Evolutionary conservation across 2,888 invertebrate species (phyloP), one percentile per base, ranked within the genome.

Genomic region (Chirona hameri): DNA sequence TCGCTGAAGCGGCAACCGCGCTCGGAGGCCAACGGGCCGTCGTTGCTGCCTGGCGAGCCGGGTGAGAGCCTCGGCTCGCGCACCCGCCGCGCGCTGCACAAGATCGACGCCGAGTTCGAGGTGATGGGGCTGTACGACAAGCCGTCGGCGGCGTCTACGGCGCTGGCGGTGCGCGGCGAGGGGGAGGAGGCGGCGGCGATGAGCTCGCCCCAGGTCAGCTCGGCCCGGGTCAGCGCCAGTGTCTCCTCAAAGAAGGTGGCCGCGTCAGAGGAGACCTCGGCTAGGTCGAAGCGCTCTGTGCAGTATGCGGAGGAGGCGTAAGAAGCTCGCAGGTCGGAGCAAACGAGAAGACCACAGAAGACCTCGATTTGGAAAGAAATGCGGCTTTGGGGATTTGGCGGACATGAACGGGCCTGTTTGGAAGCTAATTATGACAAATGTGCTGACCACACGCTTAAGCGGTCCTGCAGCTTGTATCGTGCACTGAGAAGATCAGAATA

Each of bases 101-200:
- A 80, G 55, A 52, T 80, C 48, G 80, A 80, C 80, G 55, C 48
- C 27, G 80, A 80, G n/a, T 52, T 80, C 52, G 55, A 52, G 52
- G 52, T 14, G 15, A 48, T 80, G 48, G 80, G 80, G 1, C 15
- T 80, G 27, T 52, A 29, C 18, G 52, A 52, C 7, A 14, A 15
- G 55, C 18, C 27, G 48, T 12, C 46, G 46, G 76, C 7, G 31
- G 76, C 31, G 31, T 18, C 24, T 2, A 1, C 65, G 65, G 65
- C 65, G 65, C 65, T 27, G 46, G 31, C 46, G 46, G 46, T 18
- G 76, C 24, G 39, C 76, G 24, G 10, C 7, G 76, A 39, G 2
- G 76, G 21, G 21, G 46, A 10, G 21, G 24, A 4, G 10, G 39
- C 24, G 24, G 39, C 9, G 24, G 46, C 31, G 10, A 14, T 21